Conservation (phyloP, 2,888 invertebrate species). For the Erebia ligea region DNA sequence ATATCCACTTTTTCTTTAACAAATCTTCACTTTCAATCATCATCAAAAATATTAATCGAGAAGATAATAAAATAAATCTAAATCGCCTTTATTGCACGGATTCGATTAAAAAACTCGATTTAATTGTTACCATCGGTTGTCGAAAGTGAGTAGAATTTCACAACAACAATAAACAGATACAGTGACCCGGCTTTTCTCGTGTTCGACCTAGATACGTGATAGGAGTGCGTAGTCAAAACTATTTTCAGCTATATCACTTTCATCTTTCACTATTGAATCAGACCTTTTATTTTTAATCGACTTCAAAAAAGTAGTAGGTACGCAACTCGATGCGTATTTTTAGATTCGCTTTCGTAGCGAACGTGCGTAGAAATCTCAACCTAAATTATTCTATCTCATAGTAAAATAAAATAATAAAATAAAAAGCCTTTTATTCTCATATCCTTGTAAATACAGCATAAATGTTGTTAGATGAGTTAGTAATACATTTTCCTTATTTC, state of each 20-base stretch:
- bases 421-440: too few relatives aligned
- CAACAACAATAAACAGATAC: slow-evolving; percentile 22
- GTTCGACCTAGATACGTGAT: slow-evolving; percentile 44
- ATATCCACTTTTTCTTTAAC: too few relatives aligned
- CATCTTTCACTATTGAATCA: slow-evolving; percentile 7
- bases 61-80: slow-evolving; percentile 6
- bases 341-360: neutral
- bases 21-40: slow-evolving; percentile 6
- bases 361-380: too few relatives aligned
- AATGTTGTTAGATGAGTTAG: too few relatives aligned
- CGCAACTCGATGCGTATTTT: neutral
- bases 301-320: too few relatives aligned
- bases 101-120: neutral
- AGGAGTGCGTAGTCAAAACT: neutral
- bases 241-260: slow-evolving; percentile 14
- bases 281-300: neutral
- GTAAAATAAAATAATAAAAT: too few relatives aligned
- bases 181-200: slow-evolving; percentile 39
- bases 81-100: neutral
- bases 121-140: slow-evolving; percentile 24
- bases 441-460: too few relatives aligned
- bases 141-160: slow-evolving; percentile 36
- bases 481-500: too few relatives aligned
- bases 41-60: neutral
- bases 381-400: too few relatives aligned